A percentile compares a stretch with the other conserved stretches of the same genome.
Evolutionary conservation across 2,797 vertebrate species (phyloP).

Genomic region (Heliangelus exortis): DNA sequence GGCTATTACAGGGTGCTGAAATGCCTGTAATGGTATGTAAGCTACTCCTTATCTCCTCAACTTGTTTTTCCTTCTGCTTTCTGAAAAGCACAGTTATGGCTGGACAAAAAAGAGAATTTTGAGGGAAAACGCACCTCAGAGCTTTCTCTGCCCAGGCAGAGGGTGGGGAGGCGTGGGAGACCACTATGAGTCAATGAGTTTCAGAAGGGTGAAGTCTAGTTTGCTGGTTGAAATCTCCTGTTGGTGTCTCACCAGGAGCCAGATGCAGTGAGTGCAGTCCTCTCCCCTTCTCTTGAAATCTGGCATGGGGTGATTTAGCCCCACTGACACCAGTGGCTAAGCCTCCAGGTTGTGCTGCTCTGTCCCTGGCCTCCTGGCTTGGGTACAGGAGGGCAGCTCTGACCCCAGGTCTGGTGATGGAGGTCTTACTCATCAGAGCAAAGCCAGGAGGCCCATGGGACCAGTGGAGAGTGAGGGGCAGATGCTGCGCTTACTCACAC

Average conservation of each 20-base stretch:
- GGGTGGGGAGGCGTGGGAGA: accelerated
- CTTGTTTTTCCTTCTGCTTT: background rate
- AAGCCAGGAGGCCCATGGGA: background rate
- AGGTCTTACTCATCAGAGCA: background rate
- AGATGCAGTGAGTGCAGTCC: background rate
- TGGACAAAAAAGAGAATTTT: background rate
- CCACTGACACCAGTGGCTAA: accelerated
- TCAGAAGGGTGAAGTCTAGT: background rate
- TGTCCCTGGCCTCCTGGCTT: background rate
- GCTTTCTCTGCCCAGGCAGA: background rate
- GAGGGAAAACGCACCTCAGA: background rate
- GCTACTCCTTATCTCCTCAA: accelerated
- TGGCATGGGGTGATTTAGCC: accelerated
- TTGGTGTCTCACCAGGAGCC: background rate
- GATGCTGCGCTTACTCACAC: background rate
- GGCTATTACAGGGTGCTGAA: background rate
- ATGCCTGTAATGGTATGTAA: background rate
- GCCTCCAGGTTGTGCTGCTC: background rate
- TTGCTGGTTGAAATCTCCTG: background rate
- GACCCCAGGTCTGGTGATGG: background rate
- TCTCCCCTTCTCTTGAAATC: background rate
- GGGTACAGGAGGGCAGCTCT: background rate
- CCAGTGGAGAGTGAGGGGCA: background rate
- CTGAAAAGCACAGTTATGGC: background rate
- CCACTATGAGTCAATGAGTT: accelerated